Evolutionary conservation across 2,797 vertebrate species (phyloP).

Genomic region (Chlorospingus flavigularis): DNA sequence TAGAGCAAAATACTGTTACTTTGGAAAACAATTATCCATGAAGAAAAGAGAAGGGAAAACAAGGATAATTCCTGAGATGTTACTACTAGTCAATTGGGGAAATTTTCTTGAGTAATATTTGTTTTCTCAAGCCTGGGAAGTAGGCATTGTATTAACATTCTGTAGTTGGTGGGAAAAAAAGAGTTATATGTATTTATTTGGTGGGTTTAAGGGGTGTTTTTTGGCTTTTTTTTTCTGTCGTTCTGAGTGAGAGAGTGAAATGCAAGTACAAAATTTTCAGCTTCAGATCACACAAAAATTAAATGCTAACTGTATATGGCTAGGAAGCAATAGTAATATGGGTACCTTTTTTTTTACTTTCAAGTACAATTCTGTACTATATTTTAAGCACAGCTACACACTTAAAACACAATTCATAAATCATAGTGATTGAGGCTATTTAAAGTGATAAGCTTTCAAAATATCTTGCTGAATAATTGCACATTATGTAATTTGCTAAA

Average conservation of each 20-base stretch:
- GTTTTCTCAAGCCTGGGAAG: not conserved
- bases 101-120: not conserved
- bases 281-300: not conserved
- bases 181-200: not conserved
- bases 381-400: not conserved
- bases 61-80: not conserved
- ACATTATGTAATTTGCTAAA: constrained; percentile 42
- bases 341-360: not conserved
- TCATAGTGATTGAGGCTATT: constrained; percentile 1
- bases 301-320: not conserved
- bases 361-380: not conserved
- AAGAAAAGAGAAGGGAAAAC: not conserved
- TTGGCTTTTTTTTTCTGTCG: not conserved
- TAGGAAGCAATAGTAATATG: not conserved
- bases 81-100: not conserved
- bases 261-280: not conserved
- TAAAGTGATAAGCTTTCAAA: constrained; percentile 15
- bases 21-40: not conserved
- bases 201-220: not conserved
- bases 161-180: not conserved
- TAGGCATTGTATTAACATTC: not conserved
- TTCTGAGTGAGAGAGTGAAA: not conserved
- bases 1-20: not conserved
- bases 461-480: constrained; percentile 18
- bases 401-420: not conserved